phyloP scores from a whole-genome alignment of 2,113 vertebrate species.

The Syngnathus typhle region DNA sequence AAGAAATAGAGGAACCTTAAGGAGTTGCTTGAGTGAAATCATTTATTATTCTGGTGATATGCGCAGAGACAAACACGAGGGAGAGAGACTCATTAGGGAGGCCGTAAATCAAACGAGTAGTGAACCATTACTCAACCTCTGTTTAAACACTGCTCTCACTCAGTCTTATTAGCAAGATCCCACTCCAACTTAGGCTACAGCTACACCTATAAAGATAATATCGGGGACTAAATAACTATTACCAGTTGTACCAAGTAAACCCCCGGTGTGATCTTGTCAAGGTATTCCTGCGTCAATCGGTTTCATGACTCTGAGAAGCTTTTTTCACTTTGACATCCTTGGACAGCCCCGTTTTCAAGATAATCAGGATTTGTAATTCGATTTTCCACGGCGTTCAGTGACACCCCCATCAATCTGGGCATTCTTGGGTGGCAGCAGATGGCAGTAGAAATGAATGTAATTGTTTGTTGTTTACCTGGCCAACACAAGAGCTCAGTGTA shows the following conservation, averaged over 20 bases:
- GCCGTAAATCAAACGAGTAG: constrained; percentile 61
- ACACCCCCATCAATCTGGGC: constrained; percentile 19
- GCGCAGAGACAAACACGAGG: constrained; percentile 26
- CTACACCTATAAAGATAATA: constrained; percentile 44
- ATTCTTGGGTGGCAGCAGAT: constrained; percentile 46
- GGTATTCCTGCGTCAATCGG: background rate
- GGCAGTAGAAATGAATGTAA: constrained; percentile 34
- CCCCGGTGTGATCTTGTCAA: background rate
- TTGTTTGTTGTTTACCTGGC: constrained; percentile 42
- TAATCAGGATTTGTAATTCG: no score
- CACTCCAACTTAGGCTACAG: constrained; percentile 39
- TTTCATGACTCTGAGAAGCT: no score
- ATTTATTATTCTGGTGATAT: constrained; percentile 48
- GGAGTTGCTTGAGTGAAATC: constrained; percentile 43
- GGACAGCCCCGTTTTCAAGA: no score
- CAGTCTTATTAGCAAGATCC: constrained; percentile 51
- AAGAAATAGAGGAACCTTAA: constrained; percentile 51
- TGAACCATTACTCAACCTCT: constrained; percentile 55
- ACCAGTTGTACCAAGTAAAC: constrained; percentile 31
- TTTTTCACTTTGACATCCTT: no score
- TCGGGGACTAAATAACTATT: constrained; percentile 37
- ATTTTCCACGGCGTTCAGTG: background rate
- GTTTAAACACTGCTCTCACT: constrained; percentile 61
- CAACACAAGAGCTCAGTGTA: constrained; percentile 27
- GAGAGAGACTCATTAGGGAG: constrained; percentile 59